A percentile compares a stretch with the other conserved stretches of the same genome.
These are phyloP conservation scores for Latheticus oryzae DNA, from an alignment of 2,888 invertebrate genomes.

Conservation along the genomic window DNA sequence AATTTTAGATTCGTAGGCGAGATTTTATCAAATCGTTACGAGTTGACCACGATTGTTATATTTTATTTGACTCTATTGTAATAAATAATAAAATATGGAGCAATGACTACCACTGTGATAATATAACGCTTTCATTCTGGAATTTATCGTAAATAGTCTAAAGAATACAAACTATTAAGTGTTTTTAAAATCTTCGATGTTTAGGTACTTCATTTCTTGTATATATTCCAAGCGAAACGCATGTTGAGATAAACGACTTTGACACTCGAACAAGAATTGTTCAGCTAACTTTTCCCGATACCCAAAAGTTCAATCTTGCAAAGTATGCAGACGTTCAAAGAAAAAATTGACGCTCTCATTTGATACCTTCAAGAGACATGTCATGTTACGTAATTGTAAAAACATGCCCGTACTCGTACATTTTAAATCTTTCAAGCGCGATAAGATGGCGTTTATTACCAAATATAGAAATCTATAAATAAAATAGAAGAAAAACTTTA, in stretches of 20 bases:
- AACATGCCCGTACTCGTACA: no score
- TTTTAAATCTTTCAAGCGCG: no score
- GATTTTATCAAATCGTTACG: conserved; percentile 26
- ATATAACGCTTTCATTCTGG: conserved; percentile 67
- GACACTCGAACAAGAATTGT: neutral
- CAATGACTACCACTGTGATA: conserved; percentile 68
- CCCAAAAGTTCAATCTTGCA: no score
- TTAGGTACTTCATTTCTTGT: conserved; percentile 57
- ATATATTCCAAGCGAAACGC: conserved; percentile 36
- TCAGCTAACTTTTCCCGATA: no score
- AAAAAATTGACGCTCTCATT: no score
- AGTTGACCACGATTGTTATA: conserved; percentile 40
- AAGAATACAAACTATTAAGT: conserved; percentile 59
- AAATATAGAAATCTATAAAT: no score
- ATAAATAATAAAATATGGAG: conserved; percentile 65
- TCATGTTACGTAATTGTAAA: no score
- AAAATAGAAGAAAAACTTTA: no score
- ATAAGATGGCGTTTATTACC: no score
- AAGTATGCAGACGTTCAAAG: no score
- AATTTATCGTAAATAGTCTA: conserved; percentile 63
- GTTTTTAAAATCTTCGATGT: conserved; percentile 62
- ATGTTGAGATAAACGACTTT: conserved; percentile 7
- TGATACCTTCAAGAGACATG: no score
- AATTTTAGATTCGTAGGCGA: no score
- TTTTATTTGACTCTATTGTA: conserved; percentile 44